Percentiles rank a stretch among this genome's conserved stretches.
Evolutionary conservation across 92 coral and sea anemone species (phyloP).

Genomic region (Parazoanthus atlanticus): DNA sequence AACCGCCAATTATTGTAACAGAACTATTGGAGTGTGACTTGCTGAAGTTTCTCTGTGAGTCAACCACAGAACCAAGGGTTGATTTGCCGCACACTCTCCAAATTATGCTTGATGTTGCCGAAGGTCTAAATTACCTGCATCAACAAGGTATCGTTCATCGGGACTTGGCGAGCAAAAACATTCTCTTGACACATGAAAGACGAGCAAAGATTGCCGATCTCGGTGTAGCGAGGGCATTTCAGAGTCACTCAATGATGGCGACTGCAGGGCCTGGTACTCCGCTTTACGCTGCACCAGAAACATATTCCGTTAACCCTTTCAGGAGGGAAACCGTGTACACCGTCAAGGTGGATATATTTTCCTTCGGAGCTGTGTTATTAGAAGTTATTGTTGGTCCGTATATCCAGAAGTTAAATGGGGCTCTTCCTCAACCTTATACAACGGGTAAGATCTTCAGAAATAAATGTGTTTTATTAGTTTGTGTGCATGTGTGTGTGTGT

Average conservation of each 20-base stretch:
- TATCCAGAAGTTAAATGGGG: conserved; percentile 4
- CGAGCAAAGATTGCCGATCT: conserved; percentile 81
- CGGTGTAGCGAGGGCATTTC: conserved; percentile 75
- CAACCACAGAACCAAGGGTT: conserved; percentile 36
- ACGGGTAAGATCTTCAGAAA: conserved; percentile 39
- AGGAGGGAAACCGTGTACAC: conserved; percentile 59
- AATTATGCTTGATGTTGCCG: conserved; percentile 75
- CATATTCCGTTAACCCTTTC: conserved; percentile 47
- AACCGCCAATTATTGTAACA: conserved; percentile 72
- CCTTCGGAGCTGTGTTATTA: conserved; percentile 77
- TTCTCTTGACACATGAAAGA: conserved; percentile 50
- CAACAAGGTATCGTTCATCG: conserved; percentile 68
- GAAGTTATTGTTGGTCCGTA: conserved; percentile 75
- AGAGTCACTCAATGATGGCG: conserved; percentile 71
- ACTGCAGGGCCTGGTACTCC: conserved; percentile 70
- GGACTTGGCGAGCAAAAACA: conserved; percentile 77
- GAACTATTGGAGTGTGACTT: conserved; percentile 69
- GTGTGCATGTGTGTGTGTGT: neutral
- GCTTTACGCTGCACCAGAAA: conserved; percentile 81
- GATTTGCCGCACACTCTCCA: conserved; percentile 57
- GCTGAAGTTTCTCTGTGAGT: conserved; percentile 41
- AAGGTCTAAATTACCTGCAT: conserved; percentile 71
- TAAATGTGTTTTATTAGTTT: neutral
- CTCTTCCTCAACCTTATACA: conserved; percentile 57
- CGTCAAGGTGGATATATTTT: conserved; percentile 76